Base-by-base conservation (phyloP, 2,797 vertebrate species). In the Eleutherodactylus coqui region DNA sequence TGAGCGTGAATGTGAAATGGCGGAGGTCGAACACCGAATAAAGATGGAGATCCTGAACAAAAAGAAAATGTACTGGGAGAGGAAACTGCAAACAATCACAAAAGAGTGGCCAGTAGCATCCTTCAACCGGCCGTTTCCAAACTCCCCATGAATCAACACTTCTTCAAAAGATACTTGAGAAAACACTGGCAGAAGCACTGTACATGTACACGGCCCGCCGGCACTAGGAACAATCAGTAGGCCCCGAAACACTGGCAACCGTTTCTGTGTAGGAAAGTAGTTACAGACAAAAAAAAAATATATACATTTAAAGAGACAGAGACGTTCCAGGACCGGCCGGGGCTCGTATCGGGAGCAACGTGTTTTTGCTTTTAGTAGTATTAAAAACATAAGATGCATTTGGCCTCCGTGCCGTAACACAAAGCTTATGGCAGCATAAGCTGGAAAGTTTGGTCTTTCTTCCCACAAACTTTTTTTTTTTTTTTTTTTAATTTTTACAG, bases 31-130 rank as follows among this genome's bases (percentile, higher is more conserved):
- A 17, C 95, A 95, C 91, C 92, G 94, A 86, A 94, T 95, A 92
- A 95, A 93, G 90, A 95, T 95, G 94, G 94, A 95, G 91, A 94
- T 95, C 84, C 92, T 95, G 90, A 95, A 95, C 91, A 95, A 95
- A 92, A 95, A 95, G 91, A 95, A 95, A 93, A 95, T 95, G 95
- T 95, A 94, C 89, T 95, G 95, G 94, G 94, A 95, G 90, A 94
- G 94, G 88, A 95, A 95, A 88, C 91, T 95, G 21, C 95, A 95
- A 87, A 95, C 94, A 80, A 93, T 95, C 89, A 93, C 95, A 79
- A 95, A 95, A 91, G 95, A 95, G 70, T 95, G 95, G 95, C 95
- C 95, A 85, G 94, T 95, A 83, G 92, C 95, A 29, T 95, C 95
- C 49, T 95, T 93, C 91, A 95, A 95, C 90, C 94, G 94, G 91